Evolutionary conservation across 1,140 invertebrate species (phyloP).

Genomic region (Varroa destructor): DNA sequence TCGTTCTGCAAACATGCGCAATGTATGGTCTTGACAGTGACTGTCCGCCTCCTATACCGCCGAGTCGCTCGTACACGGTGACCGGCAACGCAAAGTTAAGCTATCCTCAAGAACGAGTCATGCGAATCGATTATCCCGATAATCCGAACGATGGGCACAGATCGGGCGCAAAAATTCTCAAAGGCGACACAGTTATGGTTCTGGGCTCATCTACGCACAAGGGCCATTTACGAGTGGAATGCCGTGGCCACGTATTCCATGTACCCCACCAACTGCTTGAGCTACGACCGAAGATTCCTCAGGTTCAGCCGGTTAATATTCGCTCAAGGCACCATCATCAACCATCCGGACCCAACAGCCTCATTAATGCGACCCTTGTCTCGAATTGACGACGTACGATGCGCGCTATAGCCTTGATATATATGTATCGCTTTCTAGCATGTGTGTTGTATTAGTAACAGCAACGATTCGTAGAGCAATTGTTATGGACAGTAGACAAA

Average conservation of each 20-base stretch:
- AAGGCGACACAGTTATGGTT: slow-evolving; percentile 67
- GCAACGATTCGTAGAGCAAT: too few species aligned
- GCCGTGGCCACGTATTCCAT: slow-evolving; percentile 61
- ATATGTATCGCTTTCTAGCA: too few species aligned
- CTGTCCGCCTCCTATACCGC: slow-evolving; percentile 72
- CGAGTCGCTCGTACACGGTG: slow-evolving; percentile 73
- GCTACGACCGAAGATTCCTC: slow-evolving; percentile 38
- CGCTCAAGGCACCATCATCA: too few species aligned
- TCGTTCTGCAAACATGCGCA: slow-evolving; percentile 73
- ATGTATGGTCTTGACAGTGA: slow-evolving; percentile 77
- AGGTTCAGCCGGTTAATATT: neutral
- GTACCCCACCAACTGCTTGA: slow-evolving; percentile 76
- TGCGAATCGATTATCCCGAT: slow-evolving; percentile 76
- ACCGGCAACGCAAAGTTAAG: slow-evolving; percentile 77
- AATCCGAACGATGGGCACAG: slow-evolving; percentile 32
- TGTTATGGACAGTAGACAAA: too few species aligned
- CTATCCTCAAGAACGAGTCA: slow-evolving; percentile 75
- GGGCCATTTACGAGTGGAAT: slow-evolving; percentile 67
- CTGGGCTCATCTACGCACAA: slow-evolving; percentile 61
- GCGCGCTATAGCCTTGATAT: neutral
- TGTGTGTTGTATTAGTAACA: too few species aligned
- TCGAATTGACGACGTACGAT: neutral
- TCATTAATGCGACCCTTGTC: slow-evolving; percentile 12
- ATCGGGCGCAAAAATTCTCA: slow-evolving; percentile 48
- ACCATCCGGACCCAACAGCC: neutral